Percentiles rank a stretch among this genome's conserved stretches.
Evolutionary conservation across 2,888 invertebrate genomes (phyloP).

Genomic region (Rhaphigaster nebulosa): DNA sequence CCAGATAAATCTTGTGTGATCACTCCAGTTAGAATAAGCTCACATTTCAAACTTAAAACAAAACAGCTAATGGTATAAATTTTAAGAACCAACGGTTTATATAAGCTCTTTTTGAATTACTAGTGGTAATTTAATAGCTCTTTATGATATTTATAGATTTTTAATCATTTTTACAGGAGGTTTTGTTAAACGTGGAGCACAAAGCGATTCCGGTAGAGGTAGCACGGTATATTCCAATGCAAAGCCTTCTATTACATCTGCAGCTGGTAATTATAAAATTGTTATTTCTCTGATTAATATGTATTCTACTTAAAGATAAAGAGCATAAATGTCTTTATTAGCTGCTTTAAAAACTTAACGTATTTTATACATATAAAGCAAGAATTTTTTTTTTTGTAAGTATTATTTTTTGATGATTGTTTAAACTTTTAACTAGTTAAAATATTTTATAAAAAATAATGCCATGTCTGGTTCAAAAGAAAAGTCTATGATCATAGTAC

Average conservation of each 20-base stretch:
- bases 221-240: constrained; percentile 83
- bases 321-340: neutral
- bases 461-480: no score
- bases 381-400: neutral
- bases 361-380: neutral
- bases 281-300: neutral
- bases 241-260: constrained; percentile 67
- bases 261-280: neutral
- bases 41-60: neutral
- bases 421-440: no score
- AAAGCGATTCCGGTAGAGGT: constrained; percentile 80
- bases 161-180: constrained; percentile 59
- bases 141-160: constrained; percentile 10
- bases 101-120: neutral
- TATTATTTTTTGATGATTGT: neutral
- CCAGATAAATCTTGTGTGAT: no score
- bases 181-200: constrained; percentile 62
- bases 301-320: neutral
- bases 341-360: neutral
- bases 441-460: no score
- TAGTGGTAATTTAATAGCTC: neutral
- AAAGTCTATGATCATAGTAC: no score
- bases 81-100: neutral
- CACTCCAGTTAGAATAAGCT: no score
- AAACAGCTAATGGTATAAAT: neutral